phyloP scores from a whole-genome alignment of 2,113 vertebrate species.

The Mastomys coucha region DNA sequence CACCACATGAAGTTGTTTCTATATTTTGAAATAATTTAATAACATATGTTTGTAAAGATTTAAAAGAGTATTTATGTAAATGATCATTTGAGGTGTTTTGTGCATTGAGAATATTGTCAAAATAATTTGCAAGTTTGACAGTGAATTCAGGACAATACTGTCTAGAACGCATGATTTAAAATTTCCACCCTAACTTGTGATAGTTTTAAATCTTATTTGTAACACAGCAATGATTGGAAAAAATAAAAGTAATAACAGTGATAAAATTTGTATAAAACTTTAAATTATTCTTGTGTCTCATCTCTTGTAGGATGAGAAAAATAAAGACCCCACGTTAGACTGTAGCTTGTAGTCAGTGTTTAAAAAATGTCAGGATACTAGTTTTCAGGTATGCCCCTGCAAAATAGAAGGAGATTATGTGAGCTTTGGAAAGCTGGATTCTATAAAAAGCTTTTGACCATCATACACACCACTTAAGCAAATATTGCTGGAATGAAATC shows the following conservation, averaged over 20 bases:
- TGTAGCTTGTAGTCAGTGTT: slow-evolving; percentile 22
- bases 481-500: slow-evolving; percentile 21
- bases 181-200: background rate
- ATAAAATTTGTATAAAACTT: background rate
- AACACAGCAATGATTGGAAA: background rate
- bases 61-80: slow-evolving; percentile 4
- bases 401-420: slow-evolving; percentile 38
- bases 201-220: background rate
- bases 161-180: background rate
- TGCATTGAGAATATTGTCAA: background rate
- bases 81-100: background rate
- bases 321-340: background rate
- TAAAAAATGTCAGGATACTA: slow-evolving; percentile 27
- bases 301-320: background rate
- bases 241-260: background rate
- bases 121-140: background rate
- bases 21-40: background rate
- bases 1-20: background rate
- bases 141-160: background rate
- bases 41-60: background rate
- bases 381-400: slow-evolving; percentile 3
- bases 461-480: background rate
- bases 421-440: slow-evolving; percentile 6
- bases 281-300: slow-evolving; percentile 13
- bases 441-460: background rate